Base-by-base conservation (phyloP, 2,113 vertebrate species). In the Dolichallabes microphthalmus region DNA sequence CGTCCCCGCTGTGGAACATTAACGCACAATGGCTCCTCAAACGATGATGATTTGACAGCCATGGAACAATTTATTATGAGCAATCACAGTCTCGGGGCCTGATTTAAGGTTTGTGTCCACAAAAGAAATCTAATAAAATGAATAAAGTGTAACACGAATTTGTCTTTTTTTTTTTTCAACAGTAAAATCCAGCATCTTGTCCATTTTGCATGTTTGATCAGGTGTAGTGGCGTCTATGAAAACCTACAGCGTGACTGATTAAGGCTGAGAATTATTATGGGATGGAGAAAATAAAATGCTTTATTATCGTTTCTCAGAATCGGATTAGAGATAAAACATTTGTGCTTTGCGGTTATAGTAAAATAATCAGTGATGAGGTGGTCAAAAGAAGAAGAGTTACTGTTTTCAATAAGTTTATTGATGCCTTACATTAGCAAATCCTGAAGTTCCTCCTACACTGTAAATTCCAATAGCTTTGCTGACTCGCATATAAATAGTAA, bases 1-100 rank as follows among this genome's bases (percentile, higher is more conserved):
- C 14, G 27, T 39, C 30, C 58, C 55, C 6, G 57, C 77, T 69
- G 79, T 32, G 35, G 53, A 86, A 64, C 50, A 80, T 53, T 80
- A 63, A 53, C 68, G 15, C 66, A 82, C 57, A 52, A 73, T 35
- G 27, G 66, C 81, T 73, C n/a, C 53, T 73, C 81, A 25, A 52
- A 15, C 10, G 7, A 58, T 32, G 68, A 68, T 83, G 55, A 57
- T 83, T 73, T 74, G 82, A 61, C 66, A 71, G 81, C 27, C 78
- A 63, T 74, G 78, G 78, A 82, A 64, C 79, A 66, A 53, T 73
- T 82, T 84, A 75, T 80, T 50, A 60, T 12, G 45, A 83, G 57
- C 76, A 52, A 45, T 78, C 68, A 66, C 69, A 77, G 82, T 75
- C 82, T 73, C 0, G 10, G 22, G 14, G 12, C 22, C 2, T 27